phyloP scores from a whole-genome alignment of 2,797 vertebrate species.

The Poeciliopsis presidionis region DNA sequence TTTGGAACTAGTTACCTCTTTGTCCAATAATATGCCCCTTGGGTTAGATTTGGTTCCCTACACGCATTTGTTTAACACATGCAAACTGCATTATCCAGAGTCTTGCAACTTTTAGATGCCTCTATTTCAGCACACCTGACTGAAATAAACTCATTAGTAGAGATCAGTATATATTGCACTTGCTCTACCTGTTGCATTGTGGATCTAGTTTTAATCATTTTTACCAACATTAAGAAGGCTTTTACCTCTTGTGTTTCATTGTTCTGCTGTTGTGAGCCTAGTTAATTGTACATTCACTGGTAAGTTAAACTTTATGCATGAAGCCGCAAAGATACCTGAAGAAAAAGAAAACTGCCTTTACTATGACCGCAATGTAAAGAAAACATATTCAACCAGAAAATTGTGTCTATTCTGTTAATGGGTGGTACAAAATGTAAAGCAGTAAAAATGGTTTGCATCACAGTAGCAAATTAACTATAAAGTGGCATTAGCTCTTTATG shows the following conservation, averaged over 20 bases:
- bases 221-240: slow-evolving; percentile 21
- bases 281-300: slow-evolving; percentile 36
- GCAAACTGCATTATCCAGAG: too few relatives aligned
- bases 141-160: too few relatives aligned
- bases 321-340: slow-evolving; percentile 14
- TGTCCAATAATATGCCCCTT: not conserved
- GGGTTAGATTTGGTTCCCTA: not conserved
- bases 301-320: slow-evolving; percentile 45
- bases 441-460: slow-evolving; percentile 23
- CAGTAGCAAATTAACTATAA: slow-evolving; percentile 26
- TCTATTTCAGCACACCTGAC: too few relatives aligned
- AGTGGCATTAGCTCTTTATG: not conserved
- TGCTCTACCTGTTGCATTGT: not conserved
- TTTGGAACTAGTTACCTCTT: not conserved
- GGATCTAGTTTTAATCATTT: slow-evolving; percentile 10
- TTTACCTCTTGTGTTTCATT: slow-evolving; percentile 33
- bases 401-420: slow-evolving; percentile 9
- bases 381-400: not conserved
- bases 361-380: not conserved
- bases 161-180: too few relatives aligned
- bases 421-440: slow-evolving; percentile 16
- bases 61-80: not conserved
- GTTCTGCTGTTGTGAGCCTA: slow-evolving; percentile 49
- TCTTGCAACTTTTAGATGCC: too few relatives aligned
- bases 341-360: not conserved